These are phyloP conservation scores for Meda fulgida DNA, from an alignment of 2,797 vertebrate genomes.

Conservation along the genomic window DNA sequence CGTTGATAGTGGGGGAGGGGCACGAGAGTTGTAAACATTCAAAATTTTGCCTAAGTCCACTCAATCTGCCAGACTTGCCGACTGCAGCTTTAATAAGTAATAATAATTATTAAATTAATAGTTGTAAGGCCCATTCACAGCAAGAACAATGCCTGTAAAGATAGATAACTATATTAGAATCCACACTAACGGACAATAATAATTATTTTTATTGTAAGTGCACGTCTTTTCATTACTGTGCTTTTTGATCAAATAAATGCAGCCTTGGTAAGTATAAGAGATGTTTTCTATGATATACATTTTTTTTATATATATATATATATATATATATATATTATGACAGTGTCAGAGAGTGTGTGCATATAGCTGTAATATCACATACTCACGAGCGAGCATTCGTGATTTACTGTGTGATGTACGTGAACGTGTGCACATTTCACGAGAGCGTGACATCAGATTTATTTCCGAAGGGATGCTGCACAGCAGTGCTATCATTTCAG, in stretches of 20 bases:
- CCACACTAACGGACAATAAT: too few species aligned
- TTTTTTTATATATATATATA: too few species aligned
- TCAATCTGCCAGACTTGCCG: too few species aligned
- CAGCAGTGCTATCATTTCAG: slow-evolving; percentile 62
- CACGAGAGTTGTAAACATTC: too few species aligned
- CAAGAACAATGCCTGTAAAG: background rate
- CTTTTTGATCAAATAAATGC: background rate
- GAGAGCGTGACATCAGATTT: slow-evolving; percentile 34
- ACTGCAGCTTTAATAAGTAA: too few species aligned
- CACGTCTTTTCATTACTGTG: background rate
- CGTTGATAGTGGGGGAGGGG: too few species aligned
- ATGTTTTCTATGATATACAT: background rate
- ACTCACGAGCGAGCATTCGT: background rate
- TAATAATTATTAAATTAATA: background rate
- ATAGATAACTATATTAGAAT: background rate
- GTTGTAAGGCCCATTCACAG: background rate
- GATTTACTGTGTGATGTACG: background rate
- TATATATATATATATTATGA: too few species aligned
- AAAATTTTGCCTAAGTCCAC: too few species aligned
- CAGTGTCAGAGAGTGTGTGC: background rate
- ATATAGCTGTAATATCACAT: slow-evolving; percentile 16
- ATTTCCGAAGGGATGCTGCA: slow-evolving; percentile 57
- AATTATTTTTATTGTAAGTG: too few species aligned
- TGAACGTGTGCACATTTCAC: slow-evolving; percentile 46
- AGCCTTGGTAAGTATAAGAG: background rate